Evolutionary conservation across 2,113 vertebrate species (phyloP), one percentile per base, ranked within the genome.

Genomic region (Lethenteron camtschaticum): DNA sequence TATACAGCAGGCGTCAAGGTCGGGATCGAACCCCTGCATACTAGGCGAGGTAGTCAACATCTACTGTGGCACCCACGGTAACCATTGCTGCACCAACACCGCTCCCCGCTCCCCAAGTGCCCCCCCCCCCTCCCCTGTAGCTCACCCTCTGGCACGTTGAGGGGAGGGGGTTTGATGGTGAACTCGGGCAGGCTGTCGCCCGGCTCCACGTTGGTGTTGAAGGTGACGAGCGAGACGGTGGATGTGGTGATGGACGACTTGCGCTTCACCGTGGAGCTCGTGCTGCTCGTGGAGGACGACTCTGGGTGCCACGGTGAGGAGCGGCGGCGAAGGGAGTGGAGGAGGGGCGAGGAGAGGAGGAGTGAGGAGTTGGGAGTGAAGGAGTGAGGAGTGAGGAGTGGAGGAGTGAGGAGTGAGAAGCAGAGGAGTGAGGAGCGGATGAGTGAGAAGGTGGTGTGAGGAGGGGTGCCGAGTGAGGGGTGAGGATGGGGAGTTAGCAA

Each of bases 141-240:
- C 73, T 75, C 68, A 84, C 78, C 75, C 69, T 83, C 1, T 0
- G 70, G 24, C 4, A 74, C 73, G 10, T 76, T 73, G 71, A 80
- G 16, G 1, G 72, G 79, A 5, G 56, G 75, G 70, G 76, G 76
- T 70, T 80, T 85, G 74, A 79, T 78, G 72, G 78, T 69, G 72
- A 82, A 83, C 75, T 84, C 78, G 69, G 78, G 82, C 75, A 79
- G 58, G 57, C 75, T 78, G 68, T 82, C 72, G 71, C 78, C 81
- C 55, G 73, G 20, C 68, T 79, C 81, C 70, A 81, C 72, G 68
- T 75, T 69, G 12, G 76, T 70, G 70, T 75, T 80, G 68, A 71
- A 79, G 3, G 75, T 73, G 69, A 79, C 72, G 75, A 81, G 73
- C 69, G 71, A 78, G 74, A 80, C 82, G 68, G 75, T 79, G 74